Evolutionary conservation across 2,113 vertebrate genomes (phyloP), one percentile per base, ranked within the genome.

Genomic region (Echinops telfairi): DNA sequence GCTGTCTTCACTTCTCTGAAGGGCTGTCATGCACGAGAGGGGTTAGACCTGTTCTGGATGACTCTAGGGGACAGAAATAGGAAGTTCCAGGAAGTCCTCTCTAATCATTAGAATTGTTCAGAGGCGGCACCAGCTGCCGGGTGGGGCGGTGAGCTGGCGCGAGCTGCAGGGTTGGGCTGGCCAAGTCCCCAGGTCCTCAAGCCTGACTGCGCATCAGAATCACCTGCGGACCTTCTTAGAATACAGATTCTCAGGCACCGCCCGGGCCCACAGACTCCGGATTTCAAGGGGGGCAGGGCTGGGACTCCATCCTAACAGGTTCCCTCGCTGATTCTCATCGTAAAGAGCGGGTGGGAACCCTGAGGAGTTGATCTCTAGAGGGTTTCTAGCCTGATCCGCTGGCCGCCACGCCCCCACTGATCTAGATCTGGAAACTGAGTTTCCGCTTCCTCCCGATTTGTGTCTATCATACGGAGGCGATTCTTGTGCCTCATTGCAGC

Each of bases 41-140:
- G 66, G 31, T 90, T 82, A 80, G 73, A 71, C 53, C 71, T 57
- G 78, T 7, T 57, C 75, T 40, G 77, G 62, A 20, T 60, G 70
- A 83, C 81, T 94, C 23, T 0, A 53, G 70, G 88, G 62, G 85
- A 83, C 94, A 83, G 82, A 94, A 89, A 82, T 19, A 87, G 88
- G 62, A 79, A 76, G 77, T 57, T 83, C 94, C 71, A 1, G 84
- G 62, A 89, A 70, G 71, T 40, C 47, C 66, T 86, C 75, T 57
- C 78, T 17, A 43, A 78, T 40, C 68, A 33, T 31, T 16, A 75
- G 81, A 27, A 29, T 33, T 15, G 6, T 36, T 33, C 22, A 58
- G 78, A 84, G 86, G 86, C 29, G 12, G 25, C 57, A 4, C 47
- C 60, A 40, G 86, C 14, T 7, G 88, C 60, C 4, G 2, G 62